Percentiles rank a stretch among this genome's conserved stretches.
Evolutionary conservation across 2,888 invertebrate genomes (phyloP).

Genomic region (Leptopilina myrica): DNA sequence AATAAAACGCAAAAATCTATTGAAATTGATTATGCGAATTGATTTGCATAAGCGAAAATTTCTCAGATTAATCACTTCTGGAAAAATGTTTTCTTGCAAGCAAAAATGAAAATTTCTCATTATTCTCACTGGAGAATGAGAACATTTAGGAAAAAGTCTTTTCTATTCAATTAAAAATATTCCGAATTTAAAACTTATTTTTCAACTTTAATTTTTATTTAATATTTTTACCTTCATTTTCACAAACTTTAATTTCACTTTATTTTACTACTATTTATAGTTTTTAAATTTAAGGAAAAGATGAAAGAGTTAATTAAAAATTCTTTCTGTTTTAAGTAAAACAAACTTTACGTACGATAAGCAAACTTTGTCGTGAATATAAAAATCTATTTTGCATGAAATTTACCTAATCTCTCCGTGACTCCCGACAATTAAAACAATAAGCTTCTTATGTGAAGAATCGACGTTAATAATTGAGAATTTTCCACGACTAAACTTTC

Average conservation of each 20-base stretch:
- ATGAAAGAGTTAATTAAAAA: too few species aligned
- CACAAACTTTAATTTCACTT: not conserved
- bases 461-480: not conserved
- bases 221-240: not conserved
- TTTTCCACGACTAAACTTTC: not conserved
- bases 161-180: too few species aligned
- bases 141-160: too few species aligned
- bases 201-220: too few species aligned
- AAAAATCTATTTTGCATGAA: conserved; percentile 11
- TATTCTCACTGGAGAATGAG: too few species aligned
- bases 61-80: not conserved
- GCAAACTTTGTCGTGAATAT: not conserved
- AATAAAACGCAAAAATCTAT: not conserved
- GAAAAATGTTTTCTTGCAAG: too few species aligned
- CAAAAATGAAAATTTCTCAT: too few species aligned
- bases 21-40: not conserved
- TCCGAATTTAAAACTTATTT: too few species aligned
- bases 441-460: not conserved
- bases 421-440: conserved; percentile 8
- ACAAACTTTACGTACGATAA: not conserved
- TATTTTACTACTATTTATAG: too few species aligned
- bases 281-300: too few species aligned
- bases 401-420: not conserved
- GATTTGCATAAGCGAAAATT: conserved; percentile 11
- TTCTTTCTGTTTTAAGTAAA: too few species aligned